phyloP scores from a whole-genome alignment of 2,888 invertebrate species.

The Azorinus chamasolen region DNA sequence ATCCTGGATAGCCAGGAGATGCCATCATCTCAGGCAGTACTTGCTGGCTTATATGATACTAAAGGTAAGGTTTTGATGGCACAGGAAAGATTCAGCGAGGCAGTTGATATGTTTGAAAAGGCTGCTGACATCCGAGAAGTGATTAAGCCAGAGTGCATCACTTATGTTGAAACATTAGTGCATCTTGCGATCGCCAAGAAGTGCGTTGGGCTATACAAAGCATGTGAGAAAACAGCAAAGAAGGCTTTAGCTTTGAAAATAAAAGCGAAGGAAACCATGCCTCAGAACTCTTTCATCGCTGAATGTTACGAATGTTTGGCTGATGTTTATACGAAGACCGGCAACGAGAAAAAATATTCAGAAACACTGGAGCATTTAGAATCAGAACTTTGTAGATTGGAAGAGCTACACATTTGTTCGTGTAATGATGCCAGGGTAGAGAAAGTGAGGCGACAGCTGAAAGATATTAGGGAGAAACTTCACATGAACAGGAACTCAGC shows the following conservation, averaged over 20 bases:
- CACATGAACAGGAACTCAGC: too few relatives aligned
- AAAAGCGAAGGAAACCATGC: neutral
- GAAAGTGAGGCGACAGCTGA: conserved; percentile 28
- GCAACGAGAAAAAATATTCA: conserved; percentile 11
- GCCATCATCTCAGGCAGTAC: neutral
- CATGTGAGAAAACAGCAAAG: neutral
- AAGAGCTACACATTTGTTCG: conserved; percentile 23
- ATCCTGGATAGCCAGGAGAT: conserved; percentile 19
- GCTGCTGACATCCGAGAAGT: conserved; percentile 46
- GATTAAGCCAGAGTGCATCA: conserved; percentile 14
- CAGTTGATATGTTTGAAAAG: conserved; percentile 38
- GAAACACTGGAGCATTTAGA: conserved; percentile 38
- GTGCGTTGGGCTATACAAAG: neutral
- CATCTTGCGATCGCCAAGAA: neutral
- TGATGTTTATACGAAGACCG: neutral
- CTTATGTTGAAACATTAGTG: conserved; percentile 4
- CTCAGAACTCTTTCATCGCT: neutral
- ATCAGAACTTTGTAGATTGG: conserved; percentile 44
- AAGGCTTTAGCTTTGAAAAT: neutral
- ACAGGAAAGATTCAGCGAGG: conserved; percentile 14
- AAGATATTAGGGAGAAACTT: conserved; percentile 6
- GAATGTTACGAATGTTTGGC: neutral
- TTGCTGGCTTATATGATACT: conserved; percentile 23
- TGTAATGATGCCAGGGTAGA: conserved; percentile 31
- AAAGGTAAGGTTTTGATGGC: conserved; percentile 26